Evolutionary conservation across 2,888 invertebrate species (phyloP).

Genomic region (Acanthosoma haemorrhoidale): DNA sequence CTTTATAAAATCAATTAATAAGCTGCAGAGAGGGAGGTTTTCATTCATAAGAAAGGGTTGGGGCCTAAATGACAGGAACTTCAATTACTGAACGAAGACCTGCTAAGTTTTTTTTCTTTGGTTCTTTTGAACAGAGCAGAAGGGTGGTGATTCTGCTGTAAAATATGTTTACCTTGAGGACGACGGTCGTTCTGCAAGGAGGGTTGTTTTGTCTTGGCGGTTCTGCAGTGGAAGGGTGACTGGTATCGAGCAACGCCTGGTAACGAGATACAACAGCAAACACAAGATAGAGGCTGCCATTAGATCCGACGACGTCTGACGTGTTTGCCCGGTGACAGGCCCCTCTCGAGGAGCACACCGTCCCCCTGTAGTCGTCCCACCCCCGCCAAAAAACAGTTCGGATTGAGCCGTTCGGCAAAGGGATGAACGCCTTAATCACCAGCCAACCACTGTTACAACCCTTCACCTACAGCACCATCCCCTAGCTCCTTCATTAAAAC

Average conservation of each 20-base stretch:
- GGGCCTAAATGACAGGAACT: too few species aligned
- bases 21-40: too few species aligned
- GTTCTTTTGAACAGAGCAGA: not conserved
- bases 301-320: conserved; percentile 1
- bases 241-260: conserved; percentile 3
- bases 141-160: not conserved
- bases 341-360: too few species aligned
- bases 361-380: too few species aligned
- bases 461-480: conserved; percentile 8
- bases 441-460: not conserved
- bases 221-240: not conserved
- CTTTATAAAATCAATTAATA: too few species aligned
- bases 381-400: not conserved
- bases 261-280: conserved; percentile 7
- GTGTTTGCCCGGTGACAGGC: conserved; percentile 2
- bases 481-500: conserved; percentile 8
- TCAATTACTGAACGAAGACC: too few species aligned
- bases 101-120: too few species aligned
- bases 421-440: not conserved
- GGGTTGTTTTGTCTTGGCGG: not conserved
- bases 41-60: too few species aligned
- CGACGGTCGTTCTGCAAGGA: not conserved
- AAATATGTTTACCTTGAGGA: conserved; percentile 7
- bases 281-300: not conserved
- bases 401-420: not conserved